phyloP scores from a whole-genome alignment of 2,113 vertebrate species.

The Thermophis baileyi region DNA sequence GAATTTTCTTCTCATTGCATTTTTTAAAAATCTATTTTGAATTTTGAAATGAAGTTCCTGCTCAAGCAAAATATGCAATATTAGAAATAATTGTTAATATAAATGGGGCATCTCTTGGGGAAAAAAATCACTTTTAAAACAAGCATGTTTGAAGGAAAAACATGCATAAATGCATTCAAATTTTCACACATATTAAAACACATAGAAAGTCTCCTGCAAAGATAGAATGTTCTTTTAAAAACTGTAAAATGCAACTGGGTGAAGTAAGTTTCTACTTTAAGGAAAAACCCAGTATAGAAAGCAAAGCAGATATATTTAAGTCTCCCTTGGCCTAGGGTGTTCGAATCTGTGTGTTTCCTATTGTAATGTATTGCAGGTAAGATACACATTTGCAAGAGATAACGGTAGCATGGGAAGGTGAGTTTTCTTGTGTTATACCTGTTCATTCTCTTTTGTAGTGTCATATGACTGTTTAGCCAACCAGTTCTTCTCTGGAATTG shows the following conservation, averaged over 20 bases:
- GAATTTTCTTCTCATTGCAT: background rate
- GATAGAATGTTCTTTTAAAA: background rate
- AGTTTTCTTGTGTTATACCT: background rate
- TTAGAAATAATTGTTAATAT: background rate
- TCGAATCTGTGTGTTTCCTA: background rate
- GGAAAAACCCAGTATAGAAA: background rate
- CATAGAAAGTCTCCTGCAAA: background rate
- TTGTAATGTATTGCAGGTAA: background rate
- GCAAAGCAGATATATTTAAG: background rate
- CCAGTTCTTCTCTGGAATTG: background rate
- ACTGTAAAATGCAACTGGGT: background rate
- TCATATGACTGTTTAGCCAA: background rate
- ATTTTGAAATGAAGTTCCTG: background rate
- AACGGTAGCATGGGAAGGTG: background rate
- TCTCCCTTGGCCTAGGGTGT: background rate
- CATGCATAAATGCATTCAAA: background rate
- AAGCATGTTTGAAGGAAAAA: background rate
- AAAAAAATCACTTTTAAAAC: background rate
- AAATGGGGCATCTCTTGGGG: background rate
- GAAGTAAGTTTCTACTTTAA: background rate
- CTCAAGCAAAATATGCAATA: background rate
- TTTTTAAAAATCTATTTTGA: background rate
- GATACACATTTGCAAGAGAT: background rate
- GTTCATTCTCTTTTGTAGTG: background rate
- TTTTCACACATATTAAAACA: background rate